A percentile compares a stretch with the other conserved stretches of the same genome.
phyloP scores from a whole-genome alignment of 1,140 invertebrate genomes.

The Nasonia giraulti region DNA sequence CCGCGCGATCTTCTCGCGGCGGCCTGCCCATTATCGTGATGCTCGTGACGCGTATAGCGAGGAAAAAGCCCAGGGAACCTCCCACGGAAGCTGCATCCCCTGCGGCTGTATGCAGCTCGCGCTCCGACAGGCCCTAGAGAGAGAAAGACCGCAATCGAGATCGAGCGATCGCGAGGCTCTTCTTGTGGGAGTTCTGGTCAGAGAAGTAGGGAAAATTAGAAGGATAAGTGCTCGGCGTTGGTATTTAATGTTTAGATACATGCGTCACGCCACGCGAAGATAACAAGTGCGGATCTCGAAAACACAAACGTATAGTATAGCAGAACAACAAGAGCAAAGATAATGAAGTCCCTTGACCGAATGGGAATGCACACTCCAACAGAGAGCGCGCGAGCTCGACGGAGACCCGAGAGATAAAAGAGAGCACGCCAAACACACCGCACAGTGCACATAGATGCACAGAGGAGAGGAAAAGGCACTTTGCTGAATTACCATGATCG shows the following conservation, averaged over 20 bases:
- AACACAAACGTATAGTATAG: too few species aligned
- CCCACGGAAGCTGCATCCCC: slow-evolving; percentile 20
- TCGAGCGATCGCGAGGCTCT: background rate
- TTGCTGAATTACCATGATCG: slow-evolving; percentile 27
- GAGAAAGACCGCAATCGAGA: background rate
- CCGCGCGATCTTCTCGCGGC: background rate
- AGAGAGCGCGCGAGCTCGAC: background rate
- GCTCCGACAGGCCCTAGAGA: background rate
- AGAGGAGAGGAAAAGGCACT: slow-evolving; percentile 16
- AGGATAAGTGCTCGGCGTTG: background rate
- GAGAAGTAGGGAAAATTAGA: background rate
- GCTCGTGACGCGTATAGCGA: slow-evolving; percentile 9
- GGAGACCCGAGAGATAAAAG: background rate
- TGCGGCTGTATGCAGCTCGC: background rate
- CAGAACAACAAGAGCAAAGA: background rate
- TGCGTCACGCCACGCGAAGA: too few species aligned
- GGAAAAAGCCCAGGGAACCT: background rate
- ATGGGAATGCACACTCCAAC: background rate
- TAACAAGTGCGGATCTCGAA: too few species aligned
- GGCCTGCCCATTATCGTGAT: slow-evolving; percentile 8
- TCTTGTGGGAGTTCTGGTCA: background rate
- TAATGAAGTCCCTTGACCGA: background rate
- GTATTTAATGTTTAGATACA: background rate
- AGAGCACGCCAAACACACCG: background rate
- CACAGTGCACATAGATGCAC: background rate